Base-by-base conservation (phyloP, 2,888 invertebrate genomes). In the Erebia ligea region DNA sequence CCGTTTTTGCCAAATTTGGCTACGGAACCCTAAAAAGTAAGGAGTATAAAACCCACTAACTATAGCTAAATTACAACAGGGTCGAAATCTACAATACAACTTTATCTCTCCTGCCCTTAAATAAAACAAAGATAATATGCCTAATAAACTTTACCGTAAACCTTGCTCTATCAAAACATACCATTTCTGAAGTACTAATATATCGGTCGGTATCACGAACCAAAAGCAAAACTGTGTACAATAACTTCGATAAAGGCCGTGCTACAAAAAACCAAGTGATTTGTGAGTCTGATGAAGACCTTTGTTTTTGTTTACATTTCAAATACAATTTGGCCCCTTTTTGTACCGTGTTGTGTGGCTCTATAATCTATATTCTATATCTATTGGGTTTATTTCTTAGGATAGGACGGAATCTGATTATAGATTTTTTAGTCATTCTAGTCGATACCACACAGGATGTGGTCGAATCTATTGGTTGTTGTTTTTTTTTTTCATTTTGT, bases 251-350 rank as follows among this genome's bases (percentile, higher is more conserved):
- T 83, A 82, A 81, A 76, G 72, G 69, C 76, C 69, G 74, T 78
- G 69, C 34, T 17, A 73, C 74, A 77, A 86, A 88, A 87, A 87
- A 86, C 82, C 78, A 81, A 84, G 84, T 87, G 87, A 89, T 88
- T 89, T 90, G 89, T 90, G 82, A 82, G 80, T 80, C 74, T 81
- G 86, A 87, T 88, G 87, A 85, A 85, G 86, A 84, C 81, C 84
- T 87, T 78, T 78, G 76, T 86, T 87, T 88, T 87, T 87, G 81
- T 86, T 85, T 80, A 80, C 77, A 79, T 78, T 77, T 71, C 72
- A 65, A 74, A 75, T 67, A 63, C 65, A 65, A 54, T 68, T 68
- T 58, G 67, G 67, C 64, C 67, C 48, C 40, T 75, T 75, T 76
- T 75, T 68, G 50, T 59, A 34, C 13, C 42, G 48, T 68, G 58